Base-by-base conservation (phyloP, 2,888 invertebrate species). In the Cosmia pyralina region DNA sequence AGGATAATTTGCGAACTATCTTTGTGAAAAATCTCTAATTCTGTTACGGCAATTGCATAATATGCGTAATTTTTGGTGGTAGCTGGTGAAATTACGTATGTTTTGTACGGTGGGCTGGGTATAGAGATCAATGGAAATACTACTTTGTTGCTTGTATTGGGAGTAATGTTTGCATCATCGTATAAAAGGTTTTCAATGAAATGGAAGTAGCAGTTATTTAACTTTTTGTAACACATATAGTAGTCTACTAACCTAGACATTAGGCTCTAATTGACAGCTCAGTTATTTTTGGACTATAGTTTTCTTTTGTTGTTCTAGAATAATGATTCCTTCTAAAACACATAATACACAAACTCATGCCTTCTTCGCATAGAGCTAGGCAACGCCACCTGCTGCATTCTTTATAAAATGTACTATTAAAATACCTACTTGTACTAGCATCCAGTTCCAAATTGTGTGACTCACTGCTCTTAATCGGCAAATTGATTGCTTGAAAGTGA, bases 1-100 rank as follows among this genome's bases (percentile, higher is more conserved):
- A 85, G 90, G 90, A 92, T 93, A 93, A 94, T 95, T 94, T 92
- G 92, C 91, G 77, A 87, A 91, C 85, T 92, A 92, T 93, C 93
- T 92, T 89, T 92, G 90, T 90, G 92, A 93, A 91, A 88, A 85
- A 92, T 93, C 93, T 91, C 87, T 90, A 89, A 90, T 91, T 90
- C 69, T 85, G 86, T 86, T 86, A 86, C 84, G 77, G 69, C 75
- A 67, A 76, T 93, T 93, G 90, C 91, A 87, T 87, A 81, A 87
- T 82, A 94, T 91, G 87, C 88, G 91, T 93, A 94, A 94, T 82
- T 67, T 83, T 81, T 79, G 77, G 79, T 44, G 7, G 83, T 71
- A 57, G 13, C 62, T 72, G 65, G 72, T 64, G 38, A 78, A 75
- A 77, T 79, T 77, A 67, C 74, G 59, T 79, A 41, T 69, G 28